Conservation (phyloP, 2,797 vertebrate genomes). For the Macropodus opercularis region DNA sequence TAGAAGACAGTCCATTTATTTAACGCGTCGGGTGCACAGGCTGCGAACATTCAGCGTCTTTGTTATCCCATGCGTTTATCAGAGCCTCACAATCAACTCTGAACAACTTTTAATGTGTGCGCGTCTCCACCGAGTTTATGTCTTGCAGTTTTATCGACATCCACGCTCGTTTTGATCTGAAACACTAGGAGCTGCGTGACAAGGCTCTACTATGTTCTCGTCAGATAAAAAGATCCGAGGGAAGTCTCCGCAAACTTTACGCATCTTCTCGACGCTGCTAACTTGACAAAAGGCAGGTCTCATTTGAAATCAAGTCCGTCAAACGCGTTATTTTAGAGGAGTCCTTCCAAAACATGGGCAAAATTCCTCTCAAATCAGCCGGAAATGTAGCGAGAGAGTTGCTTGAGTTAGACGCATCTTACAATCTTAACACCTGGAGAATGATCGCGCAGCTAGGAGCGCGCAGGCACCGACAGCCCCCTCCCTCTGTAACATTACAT, state of each 20-base stretch:
- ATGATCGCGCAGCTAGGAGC: constrained; percentile 56
- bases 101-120: constrained; percentile 55
- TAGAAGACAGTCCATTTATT: constrained; percentile 45
- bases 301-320: constrained; percentile 20
- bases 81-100: constrained; percentile 38
- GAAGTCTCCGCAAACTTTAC: constrained; percentile 68
- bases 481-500: constrained; percentile 58
- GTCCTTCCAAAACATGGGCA: background rate
- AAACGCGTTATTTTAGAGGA: background rate
- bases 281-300: constrained; percentile 39
- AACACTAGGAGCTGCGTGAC: constrained; percentile 16
- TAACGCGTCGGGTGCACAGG: constrained; percentile 17
- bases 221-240: constrained; percentile 41
- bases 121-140: constrained; percentile 47
- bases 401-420: constrained; percentile 30
- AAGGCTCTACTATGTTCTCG: constrained; percentile 29
- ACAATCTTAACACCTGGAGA: constrained; percentile 62
- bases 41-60: constrained; percentile 24
- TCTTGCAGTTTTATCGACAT: constrained; percentile 40
- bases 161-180: constrained; percentile 36
- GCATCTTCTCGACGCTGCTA: constrained; percentile 53
- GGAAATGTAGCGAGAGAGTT: constrained; percentile 6
- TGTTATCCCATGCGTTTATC: constrained; percentile 63
- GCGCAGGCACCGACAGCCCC: constrained; percentile 48
- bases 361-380: background rate